Evolutionary conservation across 2,797 vertebrate genomes (phyloP), one percentile per base, ranked within the genome.

Genomic region (Gallinago solitaria): DNA sequence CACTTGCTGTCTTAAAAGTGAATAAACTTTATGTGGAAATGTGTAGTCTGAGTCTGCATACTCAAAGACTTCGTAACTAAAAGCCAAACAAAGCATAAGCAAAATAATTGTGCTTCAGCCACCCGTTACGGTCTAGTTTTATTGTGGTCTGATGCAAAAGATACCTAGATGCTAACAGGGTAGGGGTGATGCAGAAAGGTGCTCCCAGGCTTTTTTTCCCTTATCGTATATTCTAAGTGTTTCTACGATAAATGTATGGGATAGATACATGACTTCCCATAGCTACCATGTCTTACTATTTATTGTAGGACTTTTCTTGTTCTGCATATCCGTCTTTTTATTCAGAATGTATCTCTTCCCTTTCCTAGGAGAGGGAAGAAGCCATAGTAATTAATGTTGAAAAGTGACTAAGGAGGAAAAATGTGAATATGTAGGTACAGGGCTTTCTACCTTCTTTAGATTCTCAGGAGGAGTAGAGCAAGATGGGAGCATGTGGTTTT

Each of bases 251-350:
- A 78, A 35, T 30, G 3, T 37, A 3, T 33, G 39, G 20, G 9
- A 63, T 33, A 83, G 24, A 16, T 48, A 20, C 3, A 0, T 18
- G 16, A 35, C 8, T 57, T 76, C 33, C 57, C 33, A 33, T 28
- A 50, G 51, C 32, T 92, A 2, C 8, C 0, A 0, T 71, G 74
- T 78, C 39, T 73, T 56, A 18, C 8, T 4, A 0, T 39, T 47
- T 89, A 8, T 51, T 70, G 13, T 28, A 56, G 50, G 18, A 41
- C 30, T 65, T 87, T 4, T 18, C 17, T 63, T 70, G 17, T 13
- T 74, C 21, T 83, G 4, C 25, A 8, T n/a, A 3, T 45, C 20
- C 2, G 0, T 39, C 64, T 54, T 48, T 51, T 23, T 27, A 27
- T 63, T 83, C 20, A 33, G 24, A 33, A 32, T 84, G 7, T 71